These are phyloP conservation scores for Monopterus albus DNA, from an alignment of 2,113 vertebrate species.

Conservation along the genomic window DNA sequence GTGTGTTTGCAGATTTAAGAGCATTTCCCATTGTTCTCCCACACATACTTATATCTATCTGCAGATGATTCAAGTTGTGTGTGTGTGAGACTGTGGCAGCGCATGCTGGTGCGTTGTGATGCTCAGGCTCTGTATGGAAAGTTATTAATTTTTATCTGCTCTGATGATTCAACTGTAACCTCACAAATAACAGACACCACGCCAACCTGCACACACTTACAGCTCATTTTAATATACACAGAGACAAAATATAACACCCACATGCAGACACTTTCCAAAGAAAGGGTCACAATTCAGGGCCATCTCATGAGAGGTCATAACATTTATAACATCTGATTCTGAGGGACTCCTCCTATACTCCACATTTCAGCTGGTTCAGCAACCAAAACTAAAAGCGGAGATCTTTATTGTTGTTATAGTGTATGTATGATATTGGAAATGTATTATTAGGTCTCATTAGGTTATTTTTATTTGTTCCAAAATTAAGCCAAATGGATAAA, in stretches of 20 bases:
- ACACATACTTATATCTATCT: slow-evolving; percentile 24
- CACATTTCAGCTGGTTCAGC: background rate
- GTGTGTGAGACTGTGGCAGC: background rate
- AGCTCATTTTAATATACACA: slow-evolving; percentile 13
- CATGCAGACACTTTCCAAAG: background rate
- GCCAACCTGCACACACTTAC: slow-evolving; percentile 8
- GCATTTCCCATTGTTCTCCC: slow-evolving; percentile 34
- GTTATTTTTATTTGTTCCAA: too few relatives aligned
- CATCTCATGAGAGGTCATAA: background rate
- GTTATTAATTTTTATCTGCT: slow-evolving; percentile 82
- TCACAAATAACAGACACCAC: slow-evolving; percentile 68
- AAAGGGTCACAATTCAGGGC: background rate
- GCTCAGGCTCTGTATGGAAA: slow-evolving; percentile 60
- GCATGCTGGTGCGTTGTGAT: slow-evolving; percentile 30
- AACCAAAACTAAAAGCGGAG: background rate
- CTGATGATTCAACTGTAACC: slow-evolving; percentile 74
- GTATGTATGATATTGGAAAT: background rate
- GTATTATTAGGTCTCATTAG: too few relatives aligned
- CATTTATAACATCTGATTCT: background rate
- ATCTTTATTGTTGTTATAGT: background rate
- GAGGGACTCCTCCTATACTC: background rate
- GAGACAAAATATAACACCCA: background rate
- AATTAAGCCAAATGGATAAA: background rate
- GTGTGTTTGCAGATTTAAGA: slow-evolving; percentile 44
- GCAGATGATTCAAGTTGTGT: slow-evolving; percentile 30